Evolutionary conservation across 1,140 invertebrate species (phyloP), one percentile per base, ranked within the genome.

Genomic region (Drusus annulatus): DNA sequence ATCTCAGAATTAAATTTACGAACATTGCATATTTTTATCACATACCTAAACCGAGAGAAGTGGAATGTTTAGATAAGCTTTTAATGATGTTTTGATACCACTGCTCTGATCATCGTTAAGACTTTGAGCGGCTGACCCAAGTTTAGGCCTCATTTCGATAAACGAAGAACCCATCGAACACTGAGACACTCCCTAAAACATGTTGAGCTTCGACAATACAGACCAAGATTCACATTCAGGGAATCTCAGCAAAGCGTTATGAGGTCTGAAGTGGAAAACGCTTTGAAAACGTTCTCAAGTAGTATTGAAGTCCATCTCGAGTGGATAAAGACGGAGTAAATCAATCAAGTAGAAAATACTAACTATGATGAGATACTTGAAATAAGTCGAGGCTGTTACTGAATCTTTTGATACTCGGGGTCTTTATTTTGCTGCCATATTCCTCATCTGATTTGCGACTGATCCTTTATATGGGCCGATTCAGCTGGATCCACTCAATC

Each of bases 401-500:
- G 15, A 63, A 28, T 10, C 62, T 25, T 65, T 65, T n/a, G 21
- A 65, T 28, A 65, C 62, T 10, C 21, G 62, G 62, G n/a, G 62
- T 65, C 62, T 21, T 65, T 65, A 28, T 65, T 65, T 65, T 65
- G 6, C 62, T 31, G 62, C 62, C 62, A 25, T 28, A 28, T 65
- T 65, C 7, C 62, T 65, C 16, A 25, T 58, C 52, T n/a, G 73
- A 63, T 60, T 50, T 17, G 19, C 23, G 19, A 60, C 50, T 21
- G 17, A 76, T 21, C 68, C 68, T 19, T 71, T 51, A 71, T 71
- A 71, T 71, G 31, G 45, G 19, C 17, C 31, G 63, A 51, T 63
- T 81, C 80, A 69, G 63, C 77, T 63, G 50, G 71, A 81, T 81
- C 80, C 80, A 81, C 80, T 81, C 80, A 81, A 81, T 81, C 80